These are phyloP conservation scores for Platichthys stellatus DNA, from an alignment of 2,113 vertebrate genomes.

Conservation along the genomic window DNA sequence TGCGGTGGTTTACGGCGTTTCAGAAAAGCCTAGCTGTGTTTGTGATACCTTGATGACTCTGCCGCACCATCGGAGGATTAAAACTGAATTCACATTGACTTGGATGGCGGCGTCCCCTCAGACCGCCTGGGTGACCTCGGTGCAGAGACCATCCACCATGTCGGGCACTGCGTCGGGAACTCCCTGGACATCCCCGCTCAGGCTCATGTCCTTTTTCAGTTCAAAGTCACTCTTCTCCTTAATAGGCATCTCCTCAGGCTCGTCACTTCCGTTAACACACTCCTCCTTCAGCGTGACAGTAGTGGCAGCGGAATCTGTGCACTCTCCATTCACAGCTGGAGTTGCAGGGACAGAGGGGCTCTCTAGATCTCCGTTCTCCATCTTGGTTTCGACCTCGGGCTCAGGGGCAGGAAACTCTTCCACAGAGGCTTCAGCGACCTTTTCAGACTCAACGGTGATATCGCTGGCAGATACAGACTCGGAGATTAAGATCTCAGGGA, in stretches of 20 bases:
- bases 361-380: conserved; percentile 79
- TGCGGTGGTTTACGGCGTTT: conserved; percentile 62
- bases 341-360: conserved; percentile 33
- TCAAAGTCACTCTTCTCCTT: conserved; percentile 76
- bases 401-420: conserved; percentile 45
- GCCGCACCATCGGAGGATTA: conserved; percentile 56
- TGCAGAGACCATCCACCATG: conserved; percentile 66
- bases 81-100: conserved; percentile 66
- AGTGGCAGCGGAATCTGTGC: conserved; percentile 28
- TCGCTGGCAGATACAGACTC: conserved; percentile 65
- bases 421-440: conserved; percentile 19
- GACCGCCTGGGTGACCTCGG: conserved; percentile 74
- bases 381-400: conserved; percentile 53
- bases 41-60: conserved; percentile 57
- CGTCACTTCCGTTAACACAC: conserved; percentile 74
- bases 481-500: conserved; percentile 78
- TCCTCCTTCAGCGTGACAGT: conserved; percentile 55
- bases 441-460: conserved; percentile 49
- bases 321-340: conserved; percentile 72
- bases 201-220: conserved; percentile 80
- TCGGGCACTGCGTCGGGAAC: conserved; percentile 62
- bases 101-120: conserved; percentile 63
- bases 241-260: conserved; percentile 62
- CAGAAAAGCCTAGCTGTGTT: conserved; percentile 63
- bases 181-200: conserved; percentile 66